Conservation (phyloP, 2,888 invertebrate genomes). For the Mesoligia furuncula region DNA sequence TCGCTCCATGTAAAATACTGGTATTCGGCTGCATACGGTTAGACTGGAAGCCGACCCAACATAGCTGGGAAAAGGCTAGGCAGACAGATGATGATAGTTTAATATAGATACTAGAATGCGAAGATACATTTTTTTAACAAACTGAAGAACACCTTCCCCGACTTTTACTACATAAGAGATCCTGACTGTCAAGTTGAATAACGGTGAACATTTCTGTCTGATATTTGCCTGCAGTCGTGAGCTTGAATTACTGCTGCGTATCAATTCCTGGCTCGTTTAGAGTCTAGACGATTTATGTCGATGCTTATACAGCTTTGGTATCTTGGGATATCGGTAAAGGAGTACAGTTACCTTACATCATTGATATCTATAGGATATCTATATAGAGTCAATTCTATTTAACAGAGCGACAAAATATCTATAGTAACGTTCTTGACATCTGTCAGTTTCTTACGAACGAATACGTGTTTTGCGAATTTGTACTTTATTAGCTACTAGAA, state of each 20-base stretch:
- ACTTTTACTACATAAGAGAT: neutral
- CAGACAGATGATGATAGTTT: no score
- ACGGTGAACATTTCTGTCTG: slow-evolving; percentile 15
- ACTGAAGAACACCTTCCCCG: neutral
- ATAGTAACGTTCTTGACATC: no score
- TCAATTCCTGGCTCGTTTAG: slow-evolving; percentile 15
- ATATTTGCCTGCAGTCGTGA: slow-evolving; percentile 25
- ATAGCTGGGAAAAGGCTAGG: no score
- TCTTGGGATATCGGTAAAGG: slow-evolving; percentile 3
- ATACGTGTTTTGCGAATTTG: no score
- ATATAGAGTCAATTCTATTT: no score
- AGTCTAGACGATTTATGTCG: slow-evolving; percentile 23
- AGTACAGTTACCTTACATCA: neutral
- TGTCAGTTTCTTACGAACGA: no score
- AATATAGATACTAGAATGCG: neutral
- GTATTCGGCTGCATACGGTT: no score
- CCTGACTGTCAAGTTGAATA: slow-evolving; percentile 4
- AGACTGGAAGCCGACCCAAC: no score
- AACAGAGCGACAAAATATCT: no score
- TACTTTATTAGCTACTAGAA: no score
- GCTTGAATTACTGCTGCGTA: slow-evolving; percentile 22
- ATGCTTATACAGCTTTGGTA: slow-evolving; percentile 12
- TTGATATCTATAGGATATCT: neutral
- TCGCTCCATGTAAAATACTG: no score
- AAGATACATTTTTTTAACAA: neutral